Evolutionary conservation across 2,888 invertebrate species (phyloP).

Genomic region (Torymus auratus): DNA sequence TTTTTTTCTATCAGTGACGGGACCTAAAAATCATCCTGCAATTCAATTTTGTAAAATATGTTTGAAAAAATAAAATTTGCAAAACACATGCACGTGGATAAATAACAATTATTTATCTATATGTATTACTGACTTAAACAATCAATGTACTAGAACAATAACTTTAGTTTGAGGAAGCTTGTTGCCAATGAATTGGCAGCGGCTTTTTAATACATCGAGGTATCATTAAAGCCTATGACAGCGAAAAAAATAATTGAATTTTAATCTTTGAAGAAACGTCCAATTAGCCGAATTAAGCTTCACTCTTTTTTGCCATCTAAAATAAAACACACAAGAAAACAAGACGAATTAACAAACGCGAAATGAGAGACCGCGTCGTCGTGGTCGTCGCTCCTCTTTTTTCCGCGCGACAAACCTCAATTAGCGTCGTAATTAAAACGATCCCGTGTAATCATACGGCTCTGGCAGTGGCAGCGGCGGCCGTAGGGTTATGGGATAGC

Average conservation of each 20-base stretch:
- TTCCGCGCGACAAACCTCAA: slow-evolving; percentile 44
- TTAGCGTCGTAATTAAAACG: slow-evolving; percentile 56
- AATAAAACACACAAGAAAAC: slow-evolving; percentile 6
- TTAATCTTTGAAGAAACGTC: slow-evolving; percentile 22
- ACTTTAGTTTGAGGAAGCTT: no score
- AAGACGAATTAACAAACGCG: not conserved
- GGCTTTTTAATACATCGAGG: no score
- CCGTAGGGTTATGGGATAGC: slow-evolving; percentile 25
- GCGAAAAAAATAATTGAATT: slow-evolving; percentile 27
- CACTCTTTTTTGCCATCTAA: not conserved
- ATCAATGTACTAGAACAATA: no score
- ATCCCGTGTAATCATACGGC: slow-evolving; percentile 43
- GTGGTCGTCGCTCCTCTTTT: not conserved
- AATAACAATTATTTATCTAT: no score
- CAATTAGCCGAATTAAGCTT: slow-evolving; percentile 41
- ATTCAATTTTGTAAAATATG: no score
- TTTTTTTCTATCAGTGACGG: no score
- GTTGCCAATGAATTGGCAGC: no score
- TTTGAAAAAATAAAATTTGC: no score
- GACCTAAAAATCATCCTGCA: no score
- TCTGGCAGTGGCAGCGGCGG: not conserved
- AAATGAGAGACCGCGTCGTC: slow-evolving; percentile 20
- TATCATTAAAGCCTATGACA: no score
- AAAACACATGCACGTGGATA: no score
- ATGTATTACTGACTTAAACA: no score